A percentile compares a stretch with the other conserved stretches of the same genome.
phyloP scores from a whole-genome alignment of 2,113 vertebrate species.

The Euleptes europaea region DNA sequence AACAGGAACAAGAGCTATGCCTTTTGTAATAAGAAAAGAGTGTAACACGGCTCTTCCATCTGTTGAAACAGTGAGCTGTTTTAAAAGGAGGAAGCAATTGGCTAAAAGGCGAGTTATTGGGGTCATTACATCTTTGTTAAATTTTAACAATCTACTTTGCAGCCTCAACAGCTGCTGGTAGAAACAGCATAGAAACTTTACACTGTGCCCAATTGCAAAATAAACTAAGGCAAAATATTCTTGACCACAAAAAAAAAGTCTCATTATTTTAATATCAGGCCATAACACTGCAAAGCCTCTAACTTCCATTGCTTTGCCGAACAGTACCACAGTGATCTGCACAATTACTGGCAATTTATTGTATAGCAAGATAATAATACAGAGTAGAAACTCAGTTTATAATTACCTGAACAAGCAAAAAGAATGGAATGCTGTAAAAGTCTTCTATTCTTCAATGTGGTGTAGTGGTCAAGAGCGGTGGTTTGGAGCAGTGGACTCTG shows the following conservation, averaged over 20 bases:
- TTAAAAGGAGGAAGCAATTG: conserved; percentile 23
- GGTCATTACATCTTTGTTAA: conserved; percentile 28
- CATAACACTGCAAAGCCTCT: not conserved
- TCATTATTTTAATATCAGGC: not conserved
- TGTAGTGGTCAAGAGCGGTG: no score
- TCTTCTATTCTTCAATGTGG: no score
- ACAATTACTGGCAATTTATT: conserved; percentile 23
- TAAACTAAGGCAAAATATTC: not conserved
- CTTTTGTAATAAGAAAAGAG: not conserved
- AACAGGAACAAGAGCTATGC: not conserved
- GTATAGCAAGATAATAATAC: not conserved
- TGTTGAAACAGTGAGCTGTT: not conserved
- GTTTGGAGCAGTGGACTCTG: no score
- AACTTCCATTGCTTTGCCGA: conserved; percentile 38
- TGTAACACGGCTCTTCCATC: not conserved
- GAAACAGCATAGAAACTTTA: conserved; percentile 34
- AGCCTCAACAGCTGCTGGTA: conserved; percentile 3
- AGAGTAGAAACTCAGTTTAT: not conserved
- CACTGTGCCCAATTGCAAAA: conserved; percentile 1
- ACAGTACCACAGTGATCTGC: conserved; percentile 15
- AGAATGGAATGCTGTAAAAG: not conserved
- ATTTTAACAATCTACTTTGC: conserved; percentile 29
- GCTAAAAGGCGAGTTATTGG: conserved; percentile 30
- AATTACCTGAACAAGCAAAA: not conserved
- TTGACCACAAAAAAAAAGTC: conserved; percentile 25